Evolutionary conservation across 2,113 vertebrate genomes (phyloP).

Genomic region (Grammomys dolichurus): DNA sequence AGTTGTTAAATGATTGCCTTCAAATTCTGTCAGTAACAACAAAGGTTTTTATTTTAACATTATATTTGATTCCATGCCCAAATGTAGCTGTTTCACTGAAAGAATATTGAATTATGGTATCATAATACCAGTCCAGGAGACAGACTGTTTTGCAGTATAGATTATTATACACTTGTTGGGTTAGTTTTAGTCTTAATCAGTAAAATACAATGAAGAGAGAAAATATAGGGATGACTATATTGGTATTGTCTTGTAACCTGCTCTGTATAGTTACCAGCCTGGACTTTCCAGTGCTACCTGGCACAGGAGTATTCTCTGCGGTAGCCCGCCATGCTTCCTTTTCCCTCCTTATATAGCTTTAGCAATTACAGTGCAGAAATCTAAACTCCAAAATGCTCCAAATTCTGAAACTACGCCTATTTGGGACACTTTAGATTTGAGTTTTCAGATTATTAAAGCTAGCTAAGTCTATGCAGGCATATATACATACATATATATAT

Average conservation of each 20-base stretch:
- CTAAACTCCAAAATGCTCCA: not conserved
- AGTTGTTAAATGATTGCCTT: not conserved
- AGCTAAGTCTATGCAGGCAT: not conserved
- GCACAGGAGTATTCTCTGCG: not conserved
- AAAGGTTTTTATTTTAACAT: constrained; percentile 32
- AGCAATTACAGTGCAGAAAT: not conserved
- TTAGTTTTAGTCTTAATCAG: constrained; percentile 20
- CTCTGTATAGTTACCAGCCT: not conserved
- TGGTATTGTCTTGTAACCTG: not conserved
- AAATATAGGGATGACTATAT: not conserved
- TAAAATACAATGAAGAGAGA: not conserved
- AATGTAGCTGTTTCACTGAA: not conserved
- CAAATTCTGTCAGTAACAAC: constrained; percentile 11
- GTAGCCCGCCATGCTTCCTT: not conserved
- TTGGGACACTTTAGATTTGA: not conserved
- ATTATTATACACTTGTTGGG: not conserved
- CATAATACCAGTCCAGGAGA: not conserved
- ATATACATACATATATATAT: not conserved
- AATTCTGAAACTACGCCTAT: not conserved
- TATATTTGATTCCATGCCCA: not conserved
- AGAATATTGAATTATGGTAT: not conserved
- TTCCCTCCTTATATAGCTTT: not conserved
- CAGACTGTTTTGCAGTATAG: not conserved
- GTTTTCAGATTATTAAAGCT: not conserved
- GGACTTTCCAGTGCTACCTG: not conserved